Evolutionary conservation across 2,888 invertebrate species (phyloP), one percentile per base, ranked within the genome.

Genomic region (Dynastes tityus): DNA sequence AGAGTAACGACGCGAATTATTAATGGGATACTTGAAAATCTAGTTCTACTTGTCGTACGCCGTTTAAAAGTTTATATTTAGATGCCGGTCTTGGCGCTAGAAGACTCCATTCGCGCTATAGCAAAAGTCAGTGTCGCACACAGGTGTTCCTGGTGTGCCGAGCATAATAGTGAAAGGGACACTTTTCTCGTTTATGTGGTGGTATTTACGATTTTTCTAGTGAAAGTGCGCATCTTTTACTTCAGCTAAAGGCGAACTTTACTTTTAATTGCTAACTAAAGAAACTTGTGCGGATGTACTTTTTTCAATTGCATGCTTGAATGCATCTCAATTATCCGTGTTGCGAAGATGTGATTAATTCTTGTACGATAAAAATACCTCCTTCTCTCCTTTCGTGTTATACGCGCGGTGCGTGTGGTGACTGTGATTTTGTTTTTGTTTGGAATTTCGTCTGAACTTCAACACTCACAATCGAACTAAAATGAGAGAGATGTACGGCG

Each of bases 1-100:
- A 40, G 13, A 49, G 68, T 53, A 74, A 37, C 71, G 29, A 64
- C 51, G 55, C 75, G 67, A 67, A 78, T 79, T 79, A 79, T 79
- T 79, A 79, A 79, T 79, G 76, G 73, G 74, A 79, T 84, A 85
- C 87, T 87, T 85, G 87, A 86, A 87, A 86, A 86, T 88, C 88
- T 87, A 85, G 88, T 88, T 87, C 86, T 84, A 88, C 88, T 86
- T 87, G 88, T 88, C 87, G 84, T 45, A 55, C 55, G 83, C 81
- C 82, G 82, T 84, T 63, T 51, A 77, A 68, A 73, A 77, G 79
- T 80, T 81, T 81, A 78, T 79, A 79, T 79, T 79, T 79, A 79
- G 79, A 79, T 77, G 73, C 45, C 45, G 61, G 45, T 74, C 73
- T 74, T 74, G 61, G 73, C 73, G 61, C 16, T 74, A 74, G 32